These are phyloP conservation scores for Erynnis tages DNA, from an alignment of 2,888 invertebrate species.

Conservation along the genomic window DNA sequence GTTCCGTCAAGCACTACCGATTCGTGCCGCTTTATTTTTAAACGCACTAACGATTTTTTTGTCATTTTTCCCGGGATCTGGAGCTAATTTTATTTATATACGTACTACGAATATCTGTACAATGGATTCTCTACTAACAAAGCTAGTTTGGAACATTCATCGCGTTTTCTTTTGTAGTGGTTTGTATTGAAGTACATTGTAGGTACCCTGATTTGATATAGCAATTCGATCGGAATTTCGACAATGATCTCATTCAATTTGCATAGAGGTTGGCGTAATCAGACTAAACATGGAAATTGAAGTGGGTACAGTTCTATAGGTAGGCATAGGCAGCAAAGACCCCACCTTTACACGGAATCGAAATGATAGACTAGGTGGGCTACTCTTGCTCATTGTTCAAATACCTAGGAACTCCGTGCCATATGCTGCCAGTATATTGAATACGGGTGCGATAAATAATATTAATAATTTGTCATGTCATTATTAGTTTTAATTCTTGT, in stretches of 20 bases:
- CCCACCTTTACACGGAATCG: constrained; percentile 9
- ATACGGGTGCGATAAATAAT: too few species aligned
- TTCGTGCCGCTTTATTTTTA: constrained; percentile 37
- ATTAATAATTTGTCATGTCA: too few species aligned
- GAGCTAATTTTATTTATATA: constrained; percentile 40
- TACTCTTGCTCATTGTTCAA: background rate
- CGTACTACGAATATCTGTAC: constrained; percentile 36
- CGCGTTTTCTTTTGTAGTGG: constrained; percentile 11
- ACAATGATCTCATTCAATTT: constrained; percentile 68
- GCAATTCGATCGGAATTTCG: constrained; percentile 37
- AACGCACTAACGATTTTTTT: constrained; percentile 34
- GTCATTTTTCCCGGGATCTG: constrained; percentile 38
- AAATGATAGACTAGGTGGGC: background rate
- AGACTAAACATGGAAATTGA: constrained; percentile 15
- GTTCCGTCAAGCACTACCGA: constrained; percentile 32
- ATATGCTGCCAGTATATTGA: too few species aligned
- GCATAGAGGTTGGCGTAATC: constrained; percentile 49
- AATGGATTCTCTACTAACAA: constrained; percentile 31
- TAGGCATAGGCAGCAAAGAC: constrained; percentile 4
- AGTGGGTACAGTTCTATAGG: constrained; percentile 18
- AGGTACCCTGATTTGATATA: constrained; percentile 12
- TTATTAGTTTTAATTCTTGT: too few species aligned
- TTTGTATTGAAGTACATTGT: constrained; percentile 18
- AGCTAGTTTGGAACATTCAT: background rate
- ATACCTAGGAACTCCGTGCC: background rate